Percentiles rank a stretch among this genome's conserved stretches.
Evolutionary conservation across 1,140 invertebrate species (phyloP).

Genomic region (Drosophila lowei): DNA sequence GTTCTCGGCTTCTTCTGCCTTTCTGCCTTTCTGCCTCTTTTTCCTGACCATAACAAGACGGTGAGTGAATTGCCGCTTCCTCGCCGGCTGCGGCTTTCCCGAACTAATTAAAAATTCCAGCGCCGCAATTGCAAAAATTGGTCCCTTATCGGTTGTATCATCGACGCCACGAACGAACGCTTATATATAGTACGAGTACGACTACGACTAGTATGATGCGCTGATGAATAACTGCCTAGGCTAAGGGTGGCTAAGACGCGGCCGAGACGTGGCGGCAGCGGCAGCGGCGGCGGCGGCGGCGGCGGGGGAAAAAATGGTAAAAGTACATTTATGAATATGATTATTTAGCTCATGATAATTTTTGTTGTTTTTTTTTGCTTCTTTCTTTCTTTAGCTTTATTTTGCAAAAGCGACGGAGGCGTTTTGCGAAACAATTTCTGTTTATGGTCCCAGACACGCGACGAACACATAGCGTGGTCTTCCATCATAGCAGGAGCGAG

Average conservation of each 20-base stretch:
- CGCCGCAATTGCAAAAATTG: slow-evolving; percentile 79
- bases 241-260: slow-evolving; percentile 29
- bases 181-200: too few species aligned
- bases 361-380: slow-evolving; percentile 37
- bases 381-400: slow-evolving; percentile 45
- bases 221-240: slow-evolving; percentile 77
- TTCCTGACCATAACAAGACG: neutral
- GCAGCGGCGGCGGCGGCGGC: neutral
- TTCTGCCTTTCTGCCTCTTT: neutral
- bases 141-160: slow-evolving; percentile 82
- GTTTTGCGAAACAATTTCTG: slow-evolving; percentile 78
- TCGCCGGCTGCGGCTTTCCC: slow-evolving; percentile 46
- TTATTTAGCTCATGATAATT: slow-evolving; percentile 75
- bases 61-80: neutral
- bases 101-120: slow-evolving; percentile 80
- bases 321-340: slow-evolving; percentile 77
- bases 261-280: neutral
- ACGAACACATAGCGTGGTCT: slow-evolving; percentile 42
- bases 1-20: slow-evolving; percentile 25
- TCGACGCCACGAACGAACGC: slow-evolving; percentile 70
- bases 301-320: neutral
- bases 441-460: slow-evolving; percentile 75
- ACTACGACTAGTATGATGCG: slow-evolving; percentile 52
- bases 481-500: slow-evolving; percentile 37
- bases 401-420: slow-evolving; percentile 72